Evolutionary conservation across 2,797 vertebrate species (phyloP), one percentile per base, ranked within the genome.

Genomic region (Synanceia verrucosa): DNA sequence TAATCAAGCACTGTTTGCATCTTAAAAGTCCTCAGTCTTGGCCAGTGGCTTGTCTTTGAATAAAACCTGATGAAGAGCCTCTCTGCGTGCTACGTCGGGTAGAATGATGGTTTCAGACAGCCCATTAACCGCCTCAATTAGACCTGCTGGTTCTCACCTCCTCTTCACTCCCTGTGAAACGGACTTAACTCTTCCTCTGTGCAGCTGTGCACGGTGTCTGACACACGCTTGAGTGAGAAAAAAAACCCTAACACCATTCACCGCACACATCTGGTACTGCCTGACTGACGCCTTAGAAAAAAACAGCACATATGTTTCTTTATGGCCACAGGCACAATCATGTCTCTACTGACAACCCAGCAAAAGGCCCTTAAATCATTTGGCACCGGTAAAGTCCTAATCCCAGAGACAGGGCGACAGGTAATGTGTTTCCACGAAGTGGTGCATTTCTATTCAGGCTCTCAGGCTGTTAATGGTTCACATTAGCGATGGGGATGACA

Each of bases 371-470:
- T 85, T 90, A 89, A 91, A 92, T 91, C 84, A 83, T 85, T 83
- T 89, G 91, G 73, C 86, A 81, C 71, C 65, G 59, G 80, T 74
- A 74, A 89, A 85, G 83, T 84, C 85, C 85, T 92, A 91, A 92
- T 89, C 84, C 87, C 87, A 88, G 73, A 87, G 85, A 85, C 85
- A 86, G 78, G 90, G 69, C 91, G 92, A 92, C 92, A 92, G 88
- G 85, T 87, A 91, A 82, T 84, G 85, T 70, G 73, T 91, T 88
- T 85, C 82, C 78, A 73, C 65, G 44, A 85, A 91, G 79, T 67
- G 69, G 70, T 78, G 64, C 48, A 12, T 86, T 86, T 90, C 78
- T 78, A 43, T 76, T 75, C 33, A 19, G 39, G 50, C 81, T 81
- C 59, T 70, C 64, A 28, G 73, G 76, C 80, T 88, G 86, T 89